Percentiles rank a stretch among this genome's conserved stretches.
Conservation (phyloP, 2,113 vertebrate genomes). For the Mohoua ochrocephala region DNA sequence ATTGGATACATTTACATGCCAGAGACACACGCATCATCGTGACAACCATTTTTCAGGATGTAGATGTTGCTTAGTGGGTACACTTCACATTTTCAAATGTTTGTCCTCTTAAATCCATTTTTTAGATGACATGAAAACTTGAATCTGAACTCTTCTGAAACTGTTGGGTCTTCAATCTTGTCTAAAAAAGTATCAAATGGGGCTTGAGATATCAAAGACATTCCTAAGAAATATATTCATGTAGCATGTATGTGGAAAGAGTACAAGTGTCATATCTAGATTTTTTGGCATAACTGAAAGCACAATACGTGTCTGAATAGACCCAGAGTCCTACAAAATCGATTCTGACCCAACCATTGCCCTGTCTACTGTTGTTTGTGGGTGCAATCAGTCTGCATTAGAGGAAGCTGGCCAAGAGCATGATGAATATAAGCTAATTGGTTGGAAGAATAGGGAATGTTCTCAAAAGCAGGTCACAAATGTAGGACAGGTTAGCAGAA, state of each 20-base stretch:
- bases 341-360: background rate
- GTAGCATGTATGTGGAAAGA: rapidly evolving
- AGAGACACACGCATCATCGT: background rate
- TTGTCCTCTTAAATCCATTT: background rate
- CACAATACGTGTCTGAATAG: background rate
- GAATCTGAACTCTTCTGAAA: background rate
- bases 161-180: background rate
- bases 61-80: background rate
- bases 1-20: background rate
- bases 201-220: background rate
- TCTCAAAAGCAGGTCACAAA: background rate
- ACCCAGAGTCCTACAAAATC: background rate
- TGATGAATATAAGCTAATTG: background rate
- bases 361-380: background rate
- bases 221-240: background rate
- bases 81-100: background rate
- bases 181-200: background rate
- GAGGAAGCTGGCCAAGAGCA: rapidly evolving
- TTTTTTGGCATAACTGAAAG: background rate
- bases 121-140: background rate
- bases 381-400: background rate
- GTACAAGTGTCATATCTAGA: background rate
- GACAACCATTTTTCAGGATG: background rate
- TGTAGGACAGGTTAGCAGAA: background rate
- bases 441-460: background rate